Conservation (phyloP, 2,888 invertebrate species). For the Drosophila percnosoma region DNA sequence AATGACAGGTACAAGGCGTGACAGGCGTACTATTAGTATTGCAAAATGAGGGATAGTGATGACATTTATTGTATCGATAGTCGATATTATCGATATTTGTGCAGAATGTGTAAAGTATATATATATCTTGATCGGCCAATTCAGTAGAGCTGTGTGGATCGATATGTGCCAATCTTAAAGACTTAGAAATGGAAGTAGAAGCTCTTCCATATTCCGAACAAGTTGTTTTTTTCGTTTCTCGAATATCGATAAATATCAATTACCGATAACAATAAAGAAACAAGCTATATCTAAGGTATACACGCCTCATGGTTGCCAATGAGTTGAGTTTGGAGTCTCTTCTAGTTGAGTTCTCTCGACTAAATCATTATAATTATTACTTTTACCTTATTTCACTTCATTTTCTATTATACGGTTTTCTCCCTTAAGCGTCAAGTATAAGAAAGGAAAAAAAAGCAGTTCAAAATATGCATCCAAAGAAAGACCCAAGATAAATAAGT, state of each 20-base stretch:
- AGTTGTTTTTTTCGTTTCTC: background rate
- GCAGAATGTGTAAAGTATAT: too few species aligned
- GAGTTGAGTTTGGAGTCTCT: background rate
- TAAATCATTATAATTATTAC: background rate
- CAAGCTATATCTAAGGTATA: background rate
- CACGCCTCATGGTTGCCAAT: background rate
- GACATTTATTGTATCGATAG: background rate
- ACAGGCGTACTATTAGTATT: background rate
- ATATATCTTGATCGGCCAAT: too few species aligned
- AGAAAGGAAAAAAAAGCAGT: background rate
- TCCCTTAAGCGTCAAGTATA: background rate
- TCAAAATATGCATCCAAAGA: constrained; percentile 6
- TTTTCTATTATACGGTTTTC: background rate
- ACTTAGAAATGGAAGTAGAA: background rate
- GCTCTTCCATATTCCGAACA: background rate
- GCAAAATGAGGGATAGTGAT: background rate
- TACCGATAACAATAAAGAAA: background rate
- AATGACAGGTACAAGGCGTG: constrained; percentile 9
- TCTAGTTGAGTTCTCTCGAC: background rate
- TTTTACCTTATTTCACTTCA: background rate
- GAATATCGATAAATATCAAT: background rate
- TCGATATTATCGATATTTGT: background rate
- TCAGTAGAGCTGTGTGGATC: too few species aligned
- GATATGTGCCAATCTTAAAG: background rate
- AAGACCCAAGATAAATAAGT: constrained; percentile 19